Evolutionary conservation across 2,113 vertebrate species (phyloP).

Genomic region (Tragelaphus strepsiceros): DNA sequence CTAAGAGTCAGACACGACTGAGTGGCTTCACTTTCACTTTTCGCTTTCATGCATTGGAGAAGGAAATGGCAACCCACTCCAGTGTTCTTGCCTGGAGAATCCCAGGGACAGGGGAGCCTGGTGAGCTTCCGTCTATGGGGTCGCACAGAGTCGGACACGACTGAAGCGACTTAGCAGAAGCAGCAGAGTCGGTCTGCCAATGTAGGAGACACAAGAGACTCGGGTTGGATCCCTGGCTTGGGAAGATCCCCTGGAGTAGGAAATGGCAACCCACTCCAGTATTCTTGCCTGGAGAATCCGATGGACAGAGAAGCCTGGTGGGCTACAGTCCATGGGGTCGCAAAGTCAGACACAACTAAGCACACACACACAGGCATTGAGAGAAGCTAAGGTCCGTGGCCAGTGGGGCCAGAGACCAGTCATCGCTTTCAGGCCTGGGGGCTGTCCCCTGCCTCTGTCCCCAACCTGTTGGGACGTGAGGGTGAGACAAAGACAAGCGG

Average conservation of each 20-base stretch:
- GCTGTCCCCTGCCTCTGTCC: too few species aligned
- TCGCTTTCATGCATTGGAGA: too few species aligned
- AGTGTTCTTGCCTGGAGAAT: too few species aligned
- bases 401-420: not conserved
- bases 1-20: too few species aligned
- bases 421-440: not conserved
- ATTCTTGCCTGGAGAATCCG: not conserved
- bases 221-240: not conserved
- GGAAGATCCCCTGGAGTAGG: not conserved
- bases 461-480: not conserved
- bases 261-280: not conserved
- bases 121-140: too few species aligned
- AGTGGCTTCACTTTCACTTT: too few species aligned
- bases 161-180: too few species aligned
- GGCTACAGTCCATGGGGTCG: not conserved
- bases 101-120: too few species aligned
- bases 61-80: too few species aligned
- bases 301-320: not conserved
- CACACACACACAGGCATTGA: not conserved
- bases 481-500: not conserved
- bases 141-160: too few species aligned
- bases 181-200: not conserved
- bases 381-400: not conserved
- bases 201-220: not conserved
- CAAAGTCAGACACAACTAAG: not conserved